Percentiles rank a stretch among this genome's conserved stretches.
These are phyloP conservation scores for Lithodes maja DNA, from an alignment of 2,888 invertebrate genomes.

Conservation along the genomic window DNA sequence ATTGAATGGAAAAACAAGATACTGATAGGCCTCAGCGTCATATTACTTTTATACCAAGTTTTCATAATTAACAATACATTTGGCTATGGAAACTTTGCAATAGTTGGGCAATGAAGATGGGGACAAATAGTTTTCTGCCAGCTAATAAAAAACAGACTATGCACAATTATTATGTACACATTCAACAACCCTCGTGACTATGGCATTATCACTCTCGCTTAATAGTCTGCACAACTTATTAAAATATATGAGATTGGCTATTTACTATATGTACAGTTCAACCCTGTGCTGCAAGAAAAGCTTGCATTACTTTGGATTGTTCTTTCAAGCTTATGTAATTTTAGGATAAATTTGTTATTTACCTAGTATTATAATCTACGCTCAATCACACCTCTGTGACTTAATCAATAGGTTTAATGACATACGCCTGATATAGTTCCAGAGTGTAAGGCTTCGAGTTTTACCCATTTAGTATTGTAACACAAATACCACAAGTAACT, in stretches of 20 bases:
- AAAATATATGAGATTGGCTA: slow-evolving; percentile 22
- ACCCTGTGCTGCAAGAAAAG: background rate
- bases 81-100: too few relatives aligned
- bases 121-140: too few relatives aligned
- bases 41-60: too few relatives aligned
- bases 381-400: background rate
- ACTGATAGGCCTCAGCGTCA: too few relatives aligned
- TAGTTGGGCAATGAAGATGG: too few relatives aligned
- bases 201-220: slow-evolving; percentile 44
- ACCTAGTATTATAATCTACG: background rate
- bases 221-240: slow-evolving; percentile 9
- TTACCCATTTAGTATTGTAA: background rate
- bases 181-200: slow-evolving; percentile 51
- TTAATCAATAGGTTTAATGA: slow-evolving; percentile 6
- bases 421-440: slow-evolving; percentile 13
- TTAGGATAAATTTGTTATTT: background rate
- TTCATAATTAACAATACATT: too few relatives aligned
- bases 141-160: too few relatives aligned
- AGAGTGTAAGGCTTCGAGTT: slow-evolving; percentile 9
- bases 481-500: background rate
- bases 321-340: background rate
- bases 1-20: too few relatives aligned
- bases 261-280: slow-evolving; percentile 19
- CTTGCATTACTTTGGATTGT: slow-evolving; percentile 9
- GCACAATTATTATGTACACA: slow-evolving; percentile 32